These are phyloP conservation scores for Actias luna DNA, from an alignment of 2,888 invertebrate species.

Conservation along the genomic window DNA sequence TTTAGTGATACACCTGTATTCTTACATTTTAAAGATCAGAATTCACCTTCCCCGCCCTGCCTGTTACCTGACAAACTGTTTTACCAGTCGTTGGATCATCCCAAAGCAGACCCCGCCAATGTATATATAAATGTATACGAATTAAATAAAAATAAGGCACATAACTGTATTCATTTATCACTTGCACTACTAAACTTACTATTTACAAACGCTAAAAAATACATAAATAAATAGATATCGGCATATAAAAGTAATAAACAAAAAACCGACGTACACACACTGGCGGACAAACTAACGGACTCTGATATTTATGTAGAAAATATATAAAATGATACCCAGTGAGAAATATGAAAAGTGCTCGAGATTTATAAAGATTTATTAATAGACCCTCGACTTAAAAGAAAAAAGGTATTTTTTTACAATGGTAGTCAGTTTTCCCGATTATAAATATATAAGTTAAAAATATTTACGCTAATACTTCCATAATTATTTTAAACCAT, in stretches of 20 bases:
- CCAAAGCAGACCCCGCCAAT: background rate
- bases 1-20: no score
- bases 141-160: constrained; percentile 59
- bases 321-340: background rate
- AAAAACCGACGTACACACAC: no score
- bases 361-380: background rate
- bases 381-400: background rate
- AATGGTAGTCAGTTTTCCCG: no score
- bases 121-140: constrained; percentile 2
- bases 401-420: no score
- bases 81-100: background rate
- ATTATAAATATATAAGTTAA: no score
- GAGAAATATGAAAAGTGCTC: no score
- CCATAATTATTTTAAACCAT: background rate
- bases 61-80: no score
- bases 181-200: constrained; percentile 51
- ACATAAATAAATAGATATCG: constrained; percentile 49
- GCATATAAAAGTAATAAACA: background rate
- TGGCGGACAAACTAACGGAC: constrained; percentile 22
- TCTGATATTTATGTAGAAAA: background rate
- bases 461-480: background rate
- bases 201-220: constrained; percentile 52
- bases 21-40: no score
- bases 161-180: constrained; percentile 59
- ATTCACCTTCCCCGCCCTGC: no score